Evolutionary conservation across 2,797 vertebrate genomes (phyloP).

Genomic region (Catamblyrhynchus diadema): DNA sequence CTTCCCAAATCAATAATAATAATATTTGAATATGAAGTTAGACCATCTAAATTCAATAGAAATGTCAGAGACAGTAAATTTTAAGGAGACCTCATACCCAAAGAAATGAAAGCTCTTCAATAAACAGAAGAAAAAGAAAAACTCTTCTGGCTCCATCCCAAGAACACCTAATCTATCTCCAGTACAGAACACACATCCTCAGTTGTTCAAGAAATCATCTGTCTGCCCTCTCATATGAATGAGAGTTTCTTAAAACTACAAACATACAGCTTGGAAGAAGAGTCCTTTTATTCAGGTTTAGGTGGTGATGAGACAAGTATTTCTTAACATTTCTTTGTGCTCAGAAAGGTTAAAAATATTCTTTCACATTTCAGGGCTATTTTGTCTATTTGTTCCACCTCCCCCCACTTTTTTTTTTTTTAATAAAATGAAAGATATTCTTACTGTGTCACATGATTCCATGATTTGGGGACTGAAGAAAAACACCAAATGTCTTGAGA

Average conservation of each 20-base stretch:
- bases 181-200: neutral
- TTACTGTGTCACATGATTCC: neutral
- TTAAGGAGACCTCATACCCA: conserved; percentile 35
- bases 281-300: neutral
- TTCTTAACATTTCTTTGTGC: neutral
- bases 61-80: conserved; percentile 63
- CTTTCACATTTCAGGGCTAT: neutral
- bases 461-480: conserved; percentile 53
- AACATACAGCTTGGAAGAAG: neutral
- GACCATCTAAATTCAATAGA: conserved; percentile 61
- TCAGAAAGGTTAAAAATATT: neutral
- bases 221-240: neutral
- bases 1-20: conserved; percentile 73
- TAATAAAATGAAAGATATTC: conserved; percentile 28
- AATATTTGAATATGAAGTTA: conserved; percentile 62
- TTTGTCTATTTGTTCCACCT: neutral
- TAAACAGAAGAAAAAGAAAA: neutral
- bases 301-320: neutral
- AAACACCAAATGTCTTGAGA: conserved; percentile 71
- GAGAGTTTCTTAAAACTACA: neutral
- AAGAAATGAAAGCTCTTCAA: conserved; percentile 52
- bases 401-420: neutral
- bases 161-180: neutral
- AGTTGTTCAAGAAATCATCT: neutral
- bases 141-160: neutral